Evolutionary conservation across 2,797 vertebrate genomes (phyloP).

Genomic region (Dipus sagitta): DNA sequence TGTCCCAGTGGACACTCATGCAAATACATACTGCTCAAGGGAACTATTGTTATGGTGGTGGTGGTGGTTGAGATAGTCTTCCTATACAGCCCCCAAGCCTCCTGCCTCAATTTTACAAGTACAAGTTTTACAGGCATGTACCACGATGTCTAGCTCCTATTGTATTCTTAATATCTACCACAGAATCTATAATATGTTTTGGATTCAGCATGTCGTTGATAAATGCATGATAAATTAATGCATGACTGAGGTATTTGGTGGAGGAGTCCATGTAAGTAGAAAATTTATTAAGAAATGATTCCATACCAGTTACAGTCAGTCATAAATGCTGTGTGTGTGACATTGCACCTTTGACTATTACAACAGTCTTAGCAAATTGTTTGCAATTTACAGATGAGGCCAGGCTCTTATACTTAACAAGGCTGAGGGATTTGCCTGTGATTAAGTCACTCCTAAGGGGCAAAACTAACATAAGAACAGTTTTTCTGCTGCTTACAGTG

Average conservation of each 20-base stretch:
- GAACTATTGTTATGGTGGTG: neutral
- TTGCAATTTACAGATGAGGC: neutral
- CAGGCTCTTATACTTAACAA: neutral
- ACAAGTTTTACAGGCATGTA: neutral
- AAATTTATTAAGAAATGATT: neutral
- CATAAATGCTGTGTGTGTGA: accelerated
- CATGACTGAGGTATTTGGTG: neutral
- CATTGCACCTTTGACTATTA: neutral
- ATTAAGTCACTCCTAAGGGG: neutral
- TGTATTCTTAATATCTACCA: neutral
- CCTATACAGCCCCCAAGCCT: neutral
- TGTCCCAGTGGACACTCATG: neutral
- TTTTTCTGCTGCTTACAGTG: accelerated
- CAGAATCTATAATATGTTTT: accelerated
- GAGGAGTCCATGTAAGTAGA: accelerated
- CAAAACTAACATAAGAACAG: accelerated
- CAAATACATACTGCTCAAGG: neutral
- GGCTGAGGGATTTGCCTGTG: neutral
- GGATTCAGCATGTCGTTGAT: neutral
- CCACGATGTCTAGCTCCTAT: neutral
- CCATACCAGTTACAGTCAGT: neutral
- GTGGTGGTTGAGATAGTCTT: neutral
- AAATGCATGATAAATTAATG: neutral
- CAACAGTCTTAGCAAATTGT: accelerated
- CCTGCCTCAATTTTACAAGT: neutral